These are phyloP conservation scores for Tetramorium bicarinatum DNA, from an alignment of 2,888 invertebrate genomes.

Conservation along the genomic window DNA sequence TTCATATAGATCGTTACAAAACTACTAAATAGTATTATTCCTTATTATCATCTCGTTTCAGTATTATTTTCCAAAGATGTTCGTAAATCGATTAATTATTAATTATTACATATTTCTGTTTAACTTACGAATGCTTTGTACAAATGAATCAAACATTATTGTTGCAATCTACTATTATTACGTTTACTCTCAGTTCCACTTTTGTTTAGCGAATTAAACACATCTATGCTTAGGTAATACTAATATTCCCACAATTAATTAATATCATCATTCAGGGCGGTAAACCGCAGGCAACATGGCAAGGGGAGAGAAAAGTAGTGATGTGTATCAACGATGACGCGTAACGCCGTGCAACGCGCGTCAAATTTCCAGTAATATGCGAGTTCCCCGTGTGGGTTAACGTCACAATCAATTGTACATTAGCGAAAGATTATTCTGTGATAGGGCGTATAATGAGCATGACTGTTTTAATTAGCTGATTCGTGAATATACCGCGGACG, in stretches of 20 bases:
- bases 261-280: conserved; percentile 56
- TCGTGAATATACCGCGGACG: conserved; percentile 21
- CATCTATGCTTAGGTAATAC: conserved; percentile 54
- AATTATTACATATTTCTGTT: background rate
- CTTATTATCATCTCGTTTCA: background rate
- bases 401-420: conserved; percentile 44
- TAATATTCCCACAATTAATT: conserved; percentile 64
- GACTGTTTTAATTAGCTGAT: conserved; percentile 40
- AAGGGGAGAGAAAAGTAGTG: conserved; percentile 45
- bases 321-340: conserved; percentile 39
- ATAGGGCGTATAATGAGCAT: conserved; percentile 10
- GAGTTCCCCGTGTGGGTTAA: conserved; percentile 6
- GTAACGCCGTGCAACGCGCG: background rate
- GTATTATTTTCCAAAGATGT: background rate
- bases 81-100: background rate
- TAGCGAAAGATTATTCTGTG: conserved; percentile 40
- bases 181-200: conserved; percentile 4
- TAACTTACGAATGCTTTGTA: background rate
- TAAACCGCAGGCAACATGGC: conserved; percentile 8
- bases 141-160: background rate
- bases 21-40: background rate
- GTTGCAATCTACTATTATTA: background rate
- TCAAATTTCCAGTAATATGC: conserved; percentile 35
- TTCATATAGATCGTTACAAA: background rate
- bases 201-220: conserved; percentile 34